Base-by-base conservation (phyloP, 2,888 invertebrate species). In the Phlogophora meticulosa region DNA sequence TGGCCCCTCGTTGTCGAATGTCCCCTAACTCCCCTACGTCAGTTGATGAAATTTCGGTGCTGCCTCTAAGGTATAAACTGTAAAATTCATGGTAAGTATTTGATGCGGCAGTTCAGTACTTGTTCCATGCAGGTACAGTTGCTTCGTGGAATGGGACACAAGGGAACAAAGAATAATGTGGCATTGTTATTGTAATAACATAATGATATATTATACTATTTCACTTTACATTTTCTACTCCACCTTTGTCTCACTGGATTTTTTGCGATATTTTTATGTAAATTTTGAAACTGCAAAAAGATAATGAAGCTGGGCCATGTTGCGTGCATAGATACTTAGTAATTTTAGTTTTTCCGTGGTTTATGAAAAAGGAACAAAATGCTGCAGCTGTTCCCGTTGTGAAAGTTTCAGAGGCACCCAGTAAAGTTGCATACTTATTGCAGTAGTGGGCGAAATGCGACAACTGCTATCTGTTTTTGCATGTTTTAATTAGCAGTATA, bases 21-120 rank as follows among this genome's bases (percentile, higher is more conserved):
- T 90, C 89, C 88, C 80, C 75, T 73, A 73, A 70, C 73, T 79
- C 87, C 85, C 84, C 83, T 82, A 72, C 83, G 84, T 84, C 78
- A 86, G 88, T 89, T 93, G 91, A 93, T 94, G 92, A 94, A 93
- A 94, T 94, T 94, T 93, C 73, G 88, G 85, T 82, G 81, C 88
- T 88, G 89, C 89, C 89, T 91, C 82, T 81, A 85, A 90, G 88
- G 88, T 87, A 88, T 82, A 82, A 86, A 84, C 85, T 89, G 87
- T 85, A 90, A 91, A 91, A 91, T 91, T 90, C 88, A 89, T 88
- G 85, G 83, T 88, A 88, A 90, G 90, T 87, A 89, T 89, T 89
- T 88, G 90, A 90, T 88, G 86, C 84, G 82, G 87, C 85, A 83
- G 78, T 88, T 85, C 83, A 72, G 85, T 80, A 78, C 78, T 89